These are phyloP conservation scores for Ooceraea biroi DNA, from an alignment of 1,140 invertebrate genomes.

Conservation along the genomic window DNA sequence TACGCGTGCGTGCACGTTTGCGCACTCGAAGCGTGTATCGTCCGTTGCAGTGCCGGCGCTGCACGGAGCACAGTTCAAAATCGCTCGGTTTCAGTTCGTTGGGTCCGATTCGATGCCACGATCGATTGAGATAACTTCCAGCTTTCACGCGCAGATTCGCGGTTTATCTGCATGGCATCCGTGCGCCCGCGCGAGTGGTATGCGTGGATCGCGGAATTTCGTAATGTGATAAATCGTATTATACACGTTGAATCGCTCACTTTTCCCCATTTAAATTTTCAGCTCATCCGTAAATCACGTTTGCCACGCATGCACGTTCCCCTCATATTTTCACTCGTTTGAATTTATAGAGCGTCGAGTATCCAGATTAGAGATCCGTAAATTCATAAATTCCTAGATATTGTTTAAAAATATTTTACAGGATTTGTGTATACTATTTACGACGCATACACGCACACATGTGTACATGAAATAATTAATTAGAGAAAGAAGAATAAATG, in stretches of 20 bases:
- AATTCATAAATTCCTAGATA: not conserved
- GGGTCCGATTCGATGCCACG: slow-evolving; percentile 50
- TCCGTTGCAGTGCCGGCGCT: slow-evolving; percentile 39
- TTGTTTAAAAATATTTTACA: too few relatives aligned
- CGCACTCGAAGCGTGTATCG: slow-evolving; percentile 44
- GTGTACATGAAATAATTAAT: not conserved
- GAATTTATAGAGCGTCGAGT: not conserved
- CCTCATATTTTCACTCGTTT: not conserved
- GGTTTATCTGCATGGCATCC: slow-evolving; percentile 28
- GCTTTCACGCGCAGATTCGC: slow-evolving; percentile 57
- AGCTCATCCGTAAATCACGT: slow-evolving; percentile 21
- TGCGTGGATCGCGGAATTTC: slow-evolving; percentile 17
- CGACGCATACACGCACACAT: too few relatives aligned
- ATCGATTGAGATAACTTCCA: slow-evolving; percentile 61
- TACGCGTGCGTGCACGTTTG: slow-evolving; percentile 25
- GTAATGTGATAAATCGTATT: slow-evolving; percentile 33
- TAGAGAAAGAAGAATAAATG: not conserved
- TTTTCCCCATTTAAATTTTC: slow-evolving; percentile 8
- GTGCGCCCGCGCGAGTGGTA: slow-evolving; percentile 21
- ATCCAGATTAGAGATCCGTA: not conserved
- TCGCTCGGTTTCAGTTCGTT: slow-evolving; percentile 49
- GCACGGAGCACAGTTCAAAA: slow-evolving; percentile 40
- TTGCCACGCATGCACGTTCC: not conserved
- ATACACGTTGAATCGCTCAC: slow-evolving; percentile 6
- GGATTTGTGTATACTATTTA: not conserved